Conservation (phyloP, 1,140 invertebrate species). For the Trichonephila inaurata region DNA sequence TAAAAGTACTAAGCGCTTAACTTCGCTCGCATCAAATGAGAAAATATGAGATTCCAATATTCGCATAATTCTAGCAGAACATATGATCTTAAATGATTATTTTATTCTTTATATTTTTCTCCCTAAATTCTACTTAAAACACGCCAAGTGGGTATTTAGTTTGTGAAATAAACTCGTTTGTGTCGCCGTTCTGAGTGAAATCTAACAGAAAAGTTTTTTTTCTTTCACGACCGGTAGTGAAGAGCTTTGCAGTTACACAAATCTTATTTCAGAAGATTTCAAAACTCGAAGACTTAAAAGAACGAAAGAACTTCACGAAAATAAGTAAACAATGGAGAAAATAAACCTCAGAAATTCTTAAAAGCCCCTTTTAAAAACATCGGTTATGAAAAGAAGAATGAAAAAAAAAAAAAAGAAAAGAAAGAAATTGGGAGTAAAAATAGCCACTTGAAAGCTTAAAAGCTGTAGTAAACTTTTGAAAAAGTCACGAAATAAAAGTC, state of each 20-base stretch:
- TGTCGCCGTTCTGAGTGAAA: background rate
- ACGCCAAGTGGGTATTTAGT: background rate
- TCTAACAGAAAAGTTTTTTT: background rate
- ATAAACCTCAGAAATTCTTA: conserved; percentile 17
- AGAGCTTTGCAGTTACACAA: background rate
- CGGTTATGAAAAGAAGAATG: conserved; percentile 1
- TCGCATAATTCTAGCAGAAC: background rate
- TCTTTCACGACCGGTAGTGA: background rate
- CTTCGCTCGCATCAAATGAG: too few species aligned
- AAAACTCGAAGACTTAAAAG: conserved; percentile 1
- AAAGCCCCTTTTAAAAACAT: conserved; percentile 63
- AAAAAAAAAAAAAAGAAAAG: background rate
- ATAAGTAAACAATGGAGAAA: conserved; percentile 13
- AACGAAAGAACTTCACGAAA: background rate
- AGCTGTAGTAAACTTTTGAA: conserved; percentile 50
- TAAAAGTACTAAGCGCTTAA: too few species aligned
- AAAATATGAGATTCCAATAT: background rate
- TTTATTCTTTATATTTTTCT: background rate
- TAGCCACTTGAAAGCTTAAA: conserved; percentile 56
- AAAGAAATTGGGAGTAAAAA: background rate
- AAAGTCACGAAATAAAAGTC: conserved; percentile 26
- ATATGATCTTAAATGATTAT: background rate
- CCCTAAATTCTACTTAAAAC: background rate
- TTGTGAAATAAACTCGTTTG: conserved; percentile 4
- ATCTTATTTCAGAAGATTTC: conserved; percentile 38